Percentiles rank a stretch among this genome's conserved stretches.
Evolutionary conservation across 2,113 vertebrate species (phyloP).

Genomic region (Gyps fulvus): DNA sequence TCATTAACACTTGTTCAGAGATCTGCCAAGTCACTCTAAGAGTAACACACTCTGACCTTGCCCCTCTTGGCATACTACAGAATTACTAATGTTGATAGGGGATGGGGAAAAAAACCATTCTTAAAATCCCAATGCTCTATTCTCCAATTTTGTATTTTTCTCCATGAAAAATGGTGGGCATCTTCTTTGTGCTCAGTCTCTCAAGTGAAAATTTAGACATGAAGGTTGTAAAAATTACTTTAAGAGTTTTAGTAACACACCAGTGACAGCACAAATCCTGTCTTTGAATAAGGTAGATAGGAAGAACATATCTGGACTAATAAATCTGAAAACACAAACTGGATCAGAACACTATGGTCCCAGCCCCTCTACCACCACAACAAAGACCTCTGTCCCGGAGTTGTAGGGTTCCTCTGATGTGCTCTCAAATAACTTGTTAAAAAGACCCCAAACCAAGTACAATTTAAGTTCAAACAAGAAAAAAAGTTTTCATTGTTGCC

Average conservation of each 20-base stretch:
- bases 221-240: neutral
- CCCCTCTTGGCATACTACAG: neutral
- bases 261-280: neutral
- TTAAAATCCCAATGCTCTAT: neutral
- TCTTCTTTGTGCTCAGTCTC: neutral
- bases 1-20: neutral
- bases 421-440: neutral
- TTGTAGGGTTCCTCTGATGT: neutral
- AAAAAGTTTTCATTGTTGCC: neutral
- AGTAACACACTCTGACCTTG: neutral
- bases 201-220: neutral
- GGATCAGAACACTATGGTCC: neutral
- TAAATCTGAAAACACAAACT: neutral
- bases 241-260: neutral
- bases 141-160: neutral
- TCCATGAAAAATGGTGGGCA: neutral
- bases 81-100: neutral
- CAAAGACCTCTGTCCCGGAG: neutral
- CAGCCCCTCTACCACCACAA: neutral
- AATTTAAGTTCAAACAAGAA: slow-evolving; percentile 13
- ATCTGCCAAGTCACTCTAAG: neutral
- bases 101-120: neutral
- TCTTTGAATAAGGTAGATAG: neutral
- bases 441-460: neutral
- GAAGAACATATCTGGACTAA: neutral